A percentile compares a stretch with the other conserved stretches of the same genome.
Conservation (phyloP, 2,888 invertebrate genomes). For the Nineta flava region DNA sequence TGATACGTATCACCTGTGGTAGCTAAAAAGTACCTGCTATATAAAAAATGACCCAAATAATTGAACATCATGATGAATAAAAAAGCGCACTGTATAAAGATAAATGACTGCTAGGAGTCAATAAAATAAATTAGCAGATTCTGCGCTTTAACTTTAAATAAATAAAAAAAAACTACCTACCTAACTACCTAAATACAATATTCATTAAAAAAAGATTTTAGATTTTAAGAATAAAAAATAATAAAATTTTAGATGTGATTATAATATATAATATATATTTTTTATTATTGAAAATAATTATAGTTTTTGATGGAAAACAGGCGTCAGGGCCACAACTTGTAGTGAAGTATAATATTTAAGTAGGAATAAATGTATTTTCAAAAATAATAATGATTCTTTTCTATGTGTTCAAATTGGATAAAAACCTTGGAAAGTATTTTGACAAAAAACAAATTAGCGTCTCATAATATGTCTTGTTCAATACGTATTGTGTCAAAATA, state of each 20-base stretch:
- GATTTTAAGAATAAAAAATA: constrained; percentile 4
- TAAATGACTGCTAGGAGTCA: constrained; percentile 7
- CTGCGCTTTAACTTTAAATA: constrained; percentile 2
- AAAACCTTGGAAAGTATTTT: no score
- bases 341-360: background rate
- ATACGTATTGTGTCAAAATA: background rate
- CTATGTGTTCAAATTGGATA: background rate
- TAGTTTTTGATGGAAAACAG: background rate
- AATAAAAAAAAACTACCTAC: background rate
- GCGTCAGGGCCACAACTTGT: constrained; percentile 6
- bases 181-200: background rate
- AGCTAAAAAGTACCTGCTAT: constrained; percentile 34
- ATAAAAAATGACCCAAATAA: constrained; percentile 4
- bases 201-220: constrained; percentile 1
- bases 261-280: constrained; percentile 6
- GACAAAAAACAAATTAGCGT: no score
- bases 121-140: background rate
- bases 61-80: background rate
- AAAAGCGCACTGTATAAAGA: background rate
- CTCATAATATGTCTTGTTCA: background rate
- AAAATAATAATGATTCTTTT: background rate
- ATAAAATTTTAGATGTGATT: constrained; percentile 8
- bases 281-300: constrained; percentile 5
- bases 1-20: constrained; percentile 31
- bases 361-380: background rate